Evolutionary conservation across 2,797 vertebrate species (phyloP), one percentile per base, ranked within the genome.

Genomic region (Crax fasciolata): DNA sequence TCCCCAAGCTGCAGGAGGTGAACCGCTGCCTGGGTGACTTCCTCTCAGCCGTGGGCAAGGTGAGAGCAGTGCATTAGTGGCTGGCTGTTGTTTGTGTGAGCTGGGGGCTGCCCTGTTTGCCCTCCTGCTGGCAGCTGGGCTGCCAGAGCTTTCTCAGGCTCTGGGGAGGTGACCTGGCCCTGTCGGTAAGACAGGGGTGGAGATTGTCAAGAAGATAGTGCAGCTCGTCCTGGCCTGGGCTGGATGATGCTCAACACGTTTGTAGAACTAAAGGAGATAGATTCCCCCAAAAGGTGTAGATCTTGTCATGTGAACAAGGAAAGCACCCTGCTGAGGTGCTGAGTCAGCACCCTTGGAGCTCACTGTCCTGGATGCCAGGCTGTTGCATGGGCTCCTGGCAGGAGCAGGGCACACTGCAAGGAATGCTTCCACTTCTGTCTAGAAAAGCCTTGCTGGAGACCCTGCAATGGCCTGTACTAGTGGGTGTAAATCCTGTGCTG

Each of bases 1-100:
- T 99, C 84, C 99, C 99, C 70, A 99, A 99, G 97, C 96, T 99
- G 17, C 99, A 99, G 95, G 99, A 99, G 90, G 98, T 99, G 90
- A 99, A 99, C 93, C 98, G 97, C 71, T 99, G 99, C 96, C 98
- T 99, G 71, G 97, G 97, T 73, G 99, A 99, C 70, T 98, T 99
- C 20, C 98, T 99, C 68, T 98, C 98, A 51, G 97, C 98, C 1
- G 96, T 98, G 0, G 87, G 98, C 94, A 98, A 98, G 98, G 99
- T 99, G 90, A 97, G 98, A 94, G 52, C 54, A 51, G 35, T 20
- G 25, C 9, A 9, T 30, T 10, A 52, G 49, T 20, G 35, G 30
- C 41, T 43, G 68, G 44, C 82, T 27, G 28, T 54, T 43, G 15
- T 9, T 76, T 32, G 30, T 4, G 1, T 81, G 46, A 68, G 35